Evolutionary conservation across 2,888 invertebrate species (phyloP), one percentile per base, ranked within the genome.

Genomic region (Sinotaia quadrata): DNA sequence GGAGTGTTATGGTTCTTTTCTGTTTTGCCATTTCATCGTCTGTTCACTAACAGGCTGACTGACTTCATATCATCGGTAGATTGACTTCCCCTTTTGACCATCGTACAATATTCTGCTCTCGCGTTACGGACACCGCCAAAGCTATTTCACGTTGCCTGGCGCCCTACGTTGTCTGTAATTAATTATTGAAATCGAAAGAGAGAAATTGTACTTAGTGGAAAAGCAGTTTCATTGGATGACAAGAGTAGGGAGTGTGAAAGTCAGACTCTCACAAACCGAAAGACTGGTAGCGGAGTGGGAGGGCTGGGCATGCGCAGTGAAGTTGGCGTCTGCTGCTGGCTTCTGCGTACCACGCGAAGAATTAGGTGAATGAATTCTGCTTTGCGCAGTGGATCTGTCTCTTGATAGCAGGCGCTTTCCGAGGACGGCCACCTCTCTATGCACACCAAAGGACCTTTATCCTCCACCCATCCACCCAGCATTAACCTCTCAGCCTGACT

Each of bases 171-270:
- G 58, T 41, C 47, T 21, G 4, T 47, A 33, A 21, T 60, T 36
- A 60, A 60, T 60, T 60, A 60, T 60, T 60, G 44, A 60, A 60
- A 27, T 31, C 44, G 44, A 18, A 7, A n/a, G 10, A 21, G 47
- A 47, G 47, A 44, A 58, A 47, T 60, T n/a, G n/a, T n/a, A n/a
- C n/a, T n/a, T n/a, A n/a, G n/a, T 60, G 60, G 44, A 31, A 15
- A 33, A 10, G 59, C 31, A 33, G 29, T 31, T 60, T 24, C 33
- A 60, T 60, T 60, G 60, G 60, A n/a, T n/a, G n/a, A n/a, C n/a
- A n/a, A n/a, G n/a, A n/a, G n/a, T n/a, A n/a, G n/a, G n/a, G n/a
- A n/a, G n/a, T n/a, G n/a, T n/a, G n/a, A n/a, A n/a, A n/a, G n/a
- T n/a, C n/a, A n/a, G n/a, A n/a, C n/a, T n/a, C n/a, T n/a, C n/a